phyloP scores from a whole-genome alignment of 2,797 vertebrate species.

The Lacerta bilineata region DNA sequence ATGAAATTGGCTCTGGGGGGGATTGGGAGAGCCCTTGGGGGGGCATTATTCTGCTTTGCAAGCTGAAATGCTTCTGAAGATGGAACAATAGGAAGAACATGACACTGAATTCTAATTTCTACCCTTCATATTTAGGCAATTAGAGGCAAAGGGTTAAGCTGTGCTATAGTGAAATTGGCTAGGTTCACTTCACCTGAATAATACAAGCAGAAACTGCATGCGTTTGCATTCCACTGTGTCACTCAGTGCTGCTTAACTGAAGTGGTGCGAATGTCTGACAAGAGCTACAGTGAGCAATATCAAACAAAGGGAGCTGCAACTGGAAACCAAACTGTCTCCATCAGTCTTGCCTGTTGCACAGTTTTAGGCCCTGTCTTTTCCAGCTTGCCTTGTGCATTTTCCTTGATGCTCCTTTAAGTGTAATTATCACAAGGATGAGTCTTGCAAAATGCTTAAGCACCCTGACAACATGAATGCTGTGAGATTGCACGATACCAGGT shows the following conservation, averaged over 20 bases:
- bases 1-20: too few species aligned
- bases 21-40: too few species aligned
- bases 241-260: neutral
- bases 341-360: neutral
- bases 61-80: too few species aligned
- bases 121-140: neutral
- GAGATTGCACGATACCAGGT: constrained; percentile 40
- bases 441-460: constrained; percentile 43
- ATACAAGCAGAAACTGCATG: neutral
- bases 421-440: neutral
- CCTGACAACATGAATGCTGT: neutral
- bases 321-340: neutral
- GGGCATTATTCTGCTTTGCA: too few species aligned
- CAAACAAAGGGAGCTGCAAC: neutral
- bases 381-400: constrained; percentile 7
- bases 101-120: neutral
- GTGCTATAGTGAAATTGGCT: neutral
- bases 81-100: too few species aligned
- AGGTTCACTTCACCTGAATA: constrained; percentile 7
- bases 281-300: neutral
- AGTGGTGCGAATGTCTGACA: neutral
- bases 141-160: neutral
- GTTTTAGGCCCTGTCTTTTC: neutral
- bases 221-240: neutral
- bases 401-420: constrained; percentile 15